Conservation (phyloP, 2,888 invertebrate species). For the Polydrusus cervinus region DNA sequence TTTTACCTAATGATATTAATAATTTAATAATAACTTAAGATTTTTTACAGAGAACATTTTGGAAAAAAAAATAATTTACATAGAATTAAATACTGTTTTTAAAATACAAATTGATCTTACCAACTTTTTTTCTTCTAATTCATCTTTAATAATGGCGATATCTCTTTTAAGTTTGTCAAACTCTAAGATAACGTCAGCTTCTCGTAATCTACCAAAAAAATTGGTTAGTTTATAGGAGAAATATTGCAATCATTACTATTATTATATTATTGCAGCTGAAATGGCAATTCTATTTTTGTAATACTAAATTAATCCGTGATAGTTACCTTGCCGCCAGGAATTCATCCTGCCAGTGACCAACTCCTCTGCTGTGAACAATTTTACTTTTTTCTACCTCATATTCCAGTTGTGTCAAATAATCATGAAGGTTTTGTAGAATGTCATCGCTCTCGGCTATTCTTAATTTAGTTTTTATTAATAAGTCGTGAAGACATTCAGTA, state of each 20-base stretch:
- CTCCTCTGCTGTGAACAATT: conserved; percentile 36
- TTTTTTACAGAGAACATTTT: no score
- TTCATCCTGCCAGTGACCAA: conserved; percentile 56
- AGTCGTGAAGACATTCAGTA: conserved; percentile 56
- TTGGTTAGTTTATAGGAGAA: no score
- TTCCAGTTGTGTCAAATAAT: conserved; percentile 48
- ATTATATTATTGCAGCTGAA: no score
- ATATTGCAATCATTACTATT: no score
- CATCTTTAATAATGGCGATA: conserved; percentile 53
- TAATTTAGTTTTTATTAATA: conserved; percentile 55
- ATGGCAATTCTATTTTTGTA: no score
- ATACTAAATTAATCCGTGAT: no score
- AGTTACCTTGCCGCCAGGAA: conserved; percentile 54
- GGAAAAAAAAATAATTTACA: no score
- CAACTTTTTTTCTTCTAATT: conserved; percentile 51
- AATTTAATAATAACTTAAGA: no score
- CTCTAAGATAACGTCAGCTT: conserved; percentile 56
- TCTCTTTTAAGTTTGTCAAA: conserved; percentile 56
- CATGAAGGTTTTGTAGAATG: conserved; percentile 52
- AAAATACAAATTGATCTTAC: conserved; percentile 35
- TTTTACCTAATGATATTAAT: no score
- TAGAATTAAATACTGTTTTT: no score
- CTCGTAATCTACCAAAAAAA: conserved; percentile 47
- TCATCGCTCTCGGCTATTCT: conserved; percentile 57
- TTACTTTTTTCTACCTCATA: conserved; percentile 53